Conservation (phyloP, 2,113 vertebrate species). For the Anoura caudifer region DNA sequence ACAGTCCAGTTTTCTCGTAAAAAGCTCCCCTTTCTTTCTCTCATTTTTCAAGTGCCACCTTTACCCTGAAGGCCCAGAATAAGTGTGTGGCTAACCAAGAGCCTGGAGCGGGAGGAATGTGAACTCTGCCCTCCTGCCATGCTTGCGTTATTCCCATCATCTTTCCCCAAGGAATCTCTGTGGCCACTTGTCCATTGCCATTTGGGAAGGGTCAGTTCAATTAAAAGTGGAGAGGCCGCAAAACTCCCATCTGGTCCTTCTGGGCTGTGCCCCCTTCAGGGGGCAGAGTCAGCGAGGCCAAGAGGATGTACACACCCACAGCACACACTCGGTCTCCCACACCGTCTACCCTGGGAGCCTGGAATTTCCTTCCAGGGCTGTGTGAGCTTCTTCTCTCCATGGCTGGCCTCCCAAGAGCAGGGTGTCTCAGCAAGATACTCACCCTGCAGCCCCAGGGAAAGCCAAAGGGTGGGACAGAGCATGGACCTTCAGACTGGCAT, state of each 20-base stretch:
- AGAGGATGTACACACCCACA: accelerated
- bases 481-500: neutral
- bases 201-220: neutral
- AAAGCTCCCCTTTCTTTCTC: neutral
- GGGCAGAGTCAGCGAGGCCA: neutral
- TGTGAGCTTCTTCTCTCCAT: neutral
- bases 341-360: neutral
- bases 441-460: neutral
- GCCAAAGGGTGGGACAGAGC: neutral
- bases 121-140: neutral
- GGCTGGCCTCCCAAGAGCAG: neutral
- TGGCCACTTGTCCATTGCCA: neutral
- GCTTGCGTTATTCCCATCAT: neutral
- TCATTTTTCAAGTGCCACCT: neutral
- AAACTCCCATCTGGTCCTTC: neutral
- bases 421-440: neutral
- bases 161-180: neutral
- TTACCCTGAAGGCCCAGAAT: neutral
- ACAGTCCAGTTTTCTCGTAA: neutral
- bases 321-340: neutral
- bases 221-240: neutral
- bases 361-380: neutral
- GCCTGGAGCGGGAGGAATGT: too few relatives aligned
- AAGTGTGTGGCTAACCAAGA: neutral
- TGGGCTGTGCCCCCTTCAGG: neutral